Base-by-base conservation (phyloP, 1,140 invertebrate species). In the Heliconius hewitsoni region DNA sequence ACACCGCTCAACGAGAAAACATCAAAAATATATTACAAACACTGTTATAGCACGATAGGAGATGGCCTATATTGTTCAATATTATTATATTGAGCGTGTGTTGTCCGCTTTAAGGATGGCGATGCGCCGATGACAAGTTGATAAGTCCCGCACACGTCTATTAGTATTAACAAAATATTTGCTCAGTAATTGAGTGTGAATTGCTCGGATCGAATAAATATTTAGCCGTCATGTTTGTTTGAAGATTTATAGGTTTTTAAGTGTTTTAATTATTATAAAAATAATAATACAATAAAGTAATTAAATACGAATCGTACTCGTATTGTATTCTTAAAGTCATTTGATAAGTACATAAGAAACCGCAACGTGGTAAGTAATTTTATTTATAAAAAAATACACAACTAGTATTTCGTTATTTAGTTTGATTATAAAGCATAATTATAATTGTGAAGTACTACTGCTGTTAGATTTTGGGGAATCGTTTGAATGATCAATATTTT, bases 401-500 rank as follows among this genome's bases (percentile, higher is more conserved):
- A 46, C 11, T 13, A 13, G 4, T 46, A 46, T 46, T 46, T 46
- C 13, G 2, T 46, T 46, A 46, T 46, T 46, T 46, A 46, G 13
- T 46, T 46, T 46, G 42, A 16, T 46, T 46, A 46, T 46, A 46
- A 60, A 8, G 1, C 3, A 60, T 23, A 27, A 27, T 60, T 60
- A 60, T 60, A 60, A 23, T 60, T 27, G 8, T 4, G 60, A 66
- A 13, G 60, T 27, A 30, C 30, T 66, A 30, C 60, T 66, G 11
- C 27, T 30, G 27, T 66, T 66, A 3, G 55, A 23, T 30, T 13
- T 66, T 27, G 60, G 27, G 4, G 60, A 23, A 30, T 66, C 60
- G 60, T 66, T 66, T 13, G 60, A 27, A 66, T 73, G 39, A 18
- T 81, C 82, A 27, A 66, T 23, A 34, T 52, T 70, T n/a, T 5